These are phyloP conservation scores for Leptinotarsa lineolata DNA, from an alignment of 1,140 invertebrate species.

Conservation along the genomic window DNA sequence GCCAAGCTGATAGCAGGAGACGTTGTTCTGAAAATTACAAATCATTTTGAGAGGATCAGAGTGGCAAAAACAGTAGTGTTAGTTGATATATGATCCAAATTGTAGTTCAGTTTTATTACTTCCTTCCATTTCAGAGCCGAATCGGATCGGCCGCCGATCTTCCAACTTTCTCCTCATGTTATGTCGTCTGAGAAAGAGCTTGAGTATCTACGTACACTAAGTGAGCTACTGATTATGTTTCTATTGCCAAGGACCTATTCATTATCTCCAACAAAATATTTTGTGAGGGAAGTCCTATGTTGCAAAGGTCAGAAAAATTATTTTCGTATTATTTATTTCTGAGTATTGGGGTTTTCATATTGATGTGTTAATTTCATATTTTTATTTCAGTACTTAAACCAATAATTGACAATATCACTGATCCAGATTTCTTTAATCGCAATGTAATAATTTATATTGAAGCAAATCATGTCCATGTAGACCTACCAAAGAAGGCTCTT, in stretches of 20 bases:
- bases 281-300: constrained; percentile 81
- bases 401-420: constrained; percentile 80
- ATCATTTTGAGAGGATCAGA: constrained; percentile 85
- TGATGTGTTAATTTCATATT: background rate
- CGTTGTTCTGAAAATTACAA: constrained; percentile 77
- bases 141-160: constrained; percentile 67
- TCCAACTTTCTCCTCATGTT: constrained; percentile 77
- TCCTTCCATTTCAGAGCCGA: constrained; percentile 58
- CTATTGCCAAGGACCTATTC: constrained; percentile 81
- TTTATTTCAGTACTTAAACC: constrained; percentile 77
- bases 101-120: background rate
- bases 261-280: constrained; percentile 73
- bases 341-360: background rate
- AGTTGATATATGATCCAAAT: constrained; percentile 52
- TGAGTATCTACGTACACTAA: constrained; percentile 79
- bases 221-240: constrained; percentile 80
- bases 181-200: constrained; percentile 73
- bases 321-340: too few species aligned
- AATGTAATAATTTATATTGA: constrained; percentile 83
- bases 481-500: constrained; percentile 79
- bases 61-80: constrained; percentile 75
- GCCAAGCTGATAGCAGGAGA: constrained; percentile 82
- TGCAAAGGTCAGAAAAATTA: constrained; percentile 70
- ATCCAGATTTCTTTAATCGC: constrained; percentile 90
- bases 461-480: constrained; percentile 74